Evolutionary conservation across 2,113 vertebrate genomes (phyloP).

Genomic region (Scopus umbretta): DNA sequence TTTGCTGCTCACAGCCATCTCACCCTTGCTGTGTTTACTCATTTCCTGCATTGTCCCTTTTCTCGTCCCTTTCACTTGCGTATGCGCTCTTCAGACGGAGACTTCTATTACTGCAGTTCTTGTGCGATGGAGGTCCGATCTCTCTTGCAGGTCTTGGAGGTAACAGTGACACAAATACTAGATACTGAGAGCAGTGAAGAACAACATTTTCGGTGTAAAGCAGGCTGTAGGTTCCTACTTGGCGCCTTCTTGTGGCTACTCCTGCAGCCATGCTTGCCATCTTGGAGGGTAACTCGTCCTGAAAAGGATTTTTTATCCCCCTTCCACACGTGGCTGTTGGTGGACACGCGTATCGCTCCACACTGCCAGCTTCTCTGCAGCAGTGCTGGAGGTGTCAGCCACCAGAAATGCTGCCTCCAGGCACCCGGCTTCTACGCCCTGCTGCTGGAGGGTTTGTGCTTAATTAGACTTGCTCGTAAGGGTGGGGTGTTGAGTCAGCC

Average conservation of each 20-base stretch:
- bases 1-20: background rate
- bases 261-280: background rate
- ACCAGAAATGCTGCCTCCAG: background rate
- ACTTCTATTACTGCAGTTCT: background rate
- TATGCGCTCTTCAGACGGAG: background rate
- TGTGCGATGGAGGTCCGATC: fast-evolving
- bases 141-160: background rate
- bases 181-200: background rate
- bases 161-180: background rate
- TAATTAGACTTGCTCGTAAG: background rate
- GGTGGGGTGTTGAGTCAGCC: conserved; percentile 7
- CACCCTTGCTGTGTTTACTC: background rate
- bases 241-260: background rate
- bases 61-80: background rate
- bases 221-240: background rate
- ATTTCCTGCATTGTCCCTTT: background rate
- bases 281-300: background rate
- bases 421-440: background rate
- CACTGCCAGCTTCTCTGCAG: background rate
- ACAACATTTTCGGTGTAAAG: background rate
- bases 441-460: background rate
- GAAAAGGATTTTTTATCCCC: background rate
- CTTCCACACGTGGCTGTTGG: background rate
- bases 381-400: background rate
- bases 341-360: fast-evolving